Conservation (phyloP, 2,113 vertebrate genomes). For the Ophiodon elongatus region DNA sequence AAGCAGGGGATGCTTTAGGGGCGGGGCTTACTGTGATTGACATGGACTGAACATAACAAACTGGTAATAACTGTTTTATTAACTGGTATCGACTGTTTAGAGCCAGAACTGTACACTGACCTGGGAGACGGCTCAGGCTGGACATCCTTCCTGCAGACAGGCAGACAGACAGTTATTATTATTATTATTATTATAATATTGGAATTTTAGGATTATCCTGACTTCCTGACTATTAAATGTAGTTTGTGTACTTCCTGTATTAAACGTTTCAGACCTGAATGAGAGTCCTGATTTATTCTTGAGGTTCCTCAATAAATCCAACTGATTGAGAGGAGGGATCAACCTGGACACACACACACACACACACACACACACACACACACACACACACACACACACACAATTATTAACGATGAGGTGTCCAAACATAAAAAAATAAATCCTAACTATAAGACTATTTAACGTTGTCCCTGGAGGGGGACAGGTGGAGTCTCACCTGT, state of each 20-base stretch:
- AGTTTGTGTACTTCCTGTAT: not conserved
- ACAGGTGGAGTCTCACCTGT: conserved; percentile 87
- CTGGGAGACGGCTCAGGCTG: conserved; percentile 94
- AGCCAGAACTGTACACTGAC: conserved; percentile 81
- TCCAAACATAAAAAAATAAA: not conserved
- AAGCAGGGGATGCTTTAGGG: no score
- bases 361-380: not conserved
- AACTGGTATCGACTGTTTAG: no score
- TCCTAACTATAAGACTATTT: not conserved
- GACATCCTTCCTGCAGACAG: conserved; percentile 90
- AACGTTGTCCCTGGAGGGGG: not conserved
- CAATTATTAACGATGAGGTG: not conserved
- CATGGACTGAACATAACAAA: no score
- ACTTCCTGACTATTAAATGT: not conserved
- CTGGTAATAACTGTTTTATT: not conserved
- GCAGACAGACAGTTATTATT: conserved; percentile 1
- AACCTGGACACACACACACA: conserved; percentile 81
- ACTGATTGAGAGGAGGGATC: conserved; percentile 96
- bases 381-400: not conserved
- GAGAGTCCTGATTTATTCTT: conserved; percentile 98
- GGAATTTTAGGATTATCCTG: not conserved
- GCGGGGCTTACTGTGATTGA: no score
- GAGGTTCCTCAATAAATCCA: conserved; percentile 95
- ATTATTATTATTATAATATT: no score
- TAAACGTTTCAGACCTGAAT: conserved; percentile 88